Percentiles rank a stretch among this genome's conserved stretches.
phyloP scores from a whole-genome alignment of 2,113 vertebrate genomes.

The Aptenodytes patagonicus region DNA sequence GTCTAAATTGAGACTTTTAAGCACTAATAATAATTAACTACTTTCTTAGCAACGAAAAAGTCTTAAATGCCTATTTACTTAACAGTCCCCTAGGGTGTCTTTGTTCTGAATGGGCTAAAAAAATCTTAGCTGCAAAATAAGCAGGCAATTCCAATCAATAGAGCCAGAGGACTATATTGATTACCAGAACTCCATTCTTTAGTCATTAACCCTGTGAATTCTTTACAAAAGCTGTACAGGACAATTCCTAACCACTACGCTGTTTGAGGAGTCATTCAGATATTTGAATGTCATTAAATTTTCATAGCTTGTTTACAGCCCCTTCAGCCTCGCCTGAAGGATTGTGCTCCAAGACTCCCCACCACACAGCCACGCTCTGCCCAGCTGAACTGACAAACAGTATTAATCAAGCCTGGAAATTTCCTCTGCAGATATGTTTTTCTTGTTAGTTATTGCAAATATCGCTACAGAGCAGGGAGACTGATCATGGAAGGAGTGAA shows the following conservation, averaged over 20 bases:
- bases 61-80: slow-evolving; percentile 86
- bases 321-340: slow-evolving; percentile 30
- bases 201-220: slow-evolving; percentile 83
- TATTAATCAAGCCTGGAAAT: slow-evolving; percentile 34
- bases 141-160: slow-evolving; percentile 87
- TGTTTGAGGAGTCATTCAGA: slow-evolving; percentile 53
- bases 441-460: not conserved
- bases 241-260: slow-evolving; percentile 43
- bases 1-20: slow-evolving; percentile 80
- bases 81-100: slow-evolving; percentile 84
- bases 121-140: slow-evolving; percentile 84
- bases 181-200: slow-evolving; percentile 84
- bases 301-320: slow-evolving; percentile 63
- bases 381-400: slow-evolving; percentile 38
- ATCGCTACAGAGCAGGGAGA: not conserved
- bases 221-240: slow-evolving; percentile 67
- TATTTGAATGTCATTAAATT: slow-evolving; percentile 66
- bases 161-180: slow-evolving; percentile 87
- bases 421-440: not conserved
- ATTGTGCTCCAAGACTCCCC: not conserved
- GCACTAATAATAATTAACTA: slow-evolving; percentile 85
- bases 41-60: slow-evolving; percentile 83
- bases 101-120: slow-evolving; percentile 86
- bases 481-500: not conserved
- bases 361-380: not conserved